These are phyloP conservation scores for Toxotes lorentzi DNA, from an alignment of 2,797 vertebrate species.

Conservation along the genomic window DNA sequence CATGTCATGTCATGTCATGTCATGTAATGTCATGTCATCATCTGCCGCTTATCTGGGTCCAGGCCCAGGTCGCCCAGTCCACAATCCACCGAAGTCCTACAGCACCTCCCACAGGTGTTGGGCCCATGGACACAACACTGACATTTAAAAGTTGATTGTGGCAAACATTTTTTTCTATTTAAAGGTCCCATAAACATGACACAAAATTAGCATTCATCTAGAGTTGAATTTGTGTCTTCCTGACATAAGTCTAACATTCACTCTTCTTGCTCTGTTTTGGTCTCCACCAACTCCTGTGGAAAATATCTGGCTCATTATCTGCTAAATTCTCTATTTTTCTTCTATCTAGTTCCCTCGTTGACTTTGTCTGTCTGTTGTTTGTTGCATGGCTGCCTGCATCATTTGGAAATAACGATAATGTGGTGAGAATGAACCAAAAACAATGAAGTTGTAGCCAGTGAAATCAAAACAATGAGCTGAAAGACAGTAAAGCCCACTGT, in stretches of 20 bases:
- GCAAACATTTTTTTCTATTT: background rate
- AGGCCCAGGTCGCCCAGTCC: no score
- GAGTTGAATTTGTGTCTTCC: no score
- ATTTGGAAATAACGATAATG: background rate
- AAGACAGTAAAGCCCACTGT: background rate
- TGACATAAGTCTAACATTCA: no score
- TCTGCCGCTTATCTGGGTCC: no score
- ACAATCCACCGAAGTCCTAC: no score
- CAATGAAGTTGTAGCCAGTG: background rate
- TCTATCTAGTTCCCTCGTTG: background rate
- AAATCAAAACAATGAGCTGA: background rate
- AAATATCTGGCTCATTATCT: background rate
- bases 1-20: no score
- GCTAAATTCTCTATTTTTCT: background rate
- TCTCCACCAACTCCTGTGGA: background rate
- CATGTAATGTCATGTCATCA: no score
- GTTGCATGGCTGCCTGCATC: background rate
- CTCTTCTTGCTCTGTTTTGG: background rate
- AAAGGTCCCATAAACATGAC: no score
- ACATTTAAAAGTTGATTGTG: background rate
- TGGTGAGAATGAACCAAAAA: background rate
- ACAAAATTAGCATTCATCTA: no score
- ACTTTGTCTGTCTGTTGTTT: no score
- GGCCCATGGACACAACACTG: background rate
- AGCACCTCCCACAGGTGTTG: no score